A percentile compares a stretch with the other conserved stretches of the same genome.
Evolutionary conservation across 2,113 vertebrate genomes (phyloP).

Genomic region (Zosterops borbonicus): DNA sequence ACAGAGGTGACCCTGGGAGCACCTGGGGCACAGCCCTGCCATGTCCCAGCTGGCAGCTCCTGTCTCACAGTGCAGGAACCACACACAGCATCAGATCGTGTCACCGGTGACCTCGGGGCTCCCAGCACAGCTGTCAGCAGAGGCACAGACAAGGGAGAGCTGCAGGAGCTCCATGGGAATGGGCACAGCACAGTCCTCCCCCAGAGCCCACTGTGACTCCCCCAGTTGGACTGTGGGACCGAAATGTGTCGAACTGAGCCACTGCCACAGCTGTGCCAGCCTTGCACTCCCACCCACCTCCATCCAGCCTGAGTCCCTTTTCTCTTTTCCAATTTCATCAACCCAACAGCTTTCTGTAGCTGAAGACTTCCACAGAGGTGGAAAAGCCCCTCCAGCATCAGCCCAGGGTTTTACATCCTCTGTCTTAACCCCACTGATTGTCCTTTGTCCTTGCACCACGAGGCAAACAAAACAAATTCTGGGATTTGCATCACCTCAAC

Average conservation of each 20-base stretch:
- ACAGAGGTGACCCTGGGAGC: not conserved
- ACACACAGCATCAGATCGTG: not conserved
- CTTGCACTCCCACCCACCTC: fast-evolving
- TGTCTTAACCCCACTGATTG: fast-evolving
- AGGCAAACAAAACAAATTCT: not conserved
- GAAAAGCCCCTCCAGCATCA: not conserved
- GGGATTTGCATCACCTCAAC: not conserved
- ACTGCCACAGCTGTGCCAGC: fast-evolving
- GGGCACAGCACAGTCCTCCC: fast-evolving
- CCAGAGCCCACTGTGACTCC: fast-evolving
- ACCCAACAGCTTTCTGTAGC: not conserved
- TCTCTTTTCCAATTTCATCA: not conserved
- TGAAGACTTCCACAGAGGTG: not conserved
- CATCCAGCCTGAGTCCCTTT: not conserved
- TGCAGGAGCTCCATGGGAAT: fast-evolving
- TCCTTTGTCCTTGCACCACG: not conserved
- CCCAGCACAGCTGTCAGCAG: not conserved
- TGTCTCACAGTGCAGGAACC: fast-evolving
- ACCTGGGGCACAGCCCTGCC: fast-evolving
- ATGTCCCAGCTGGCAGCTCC: fast-evolving
- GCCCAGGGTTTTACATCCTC: not conserved
- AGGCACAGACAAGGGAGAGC: not conserved
- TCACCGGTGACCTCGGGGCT: not conserved
- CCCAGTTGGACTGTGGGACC: not conserved
- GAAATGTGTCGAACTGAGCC: fast-evolving